phyloP scores from a whole-genome alignment of 2,797 vertebrate genomes.

The Spheniscus humboldti region DNA sequence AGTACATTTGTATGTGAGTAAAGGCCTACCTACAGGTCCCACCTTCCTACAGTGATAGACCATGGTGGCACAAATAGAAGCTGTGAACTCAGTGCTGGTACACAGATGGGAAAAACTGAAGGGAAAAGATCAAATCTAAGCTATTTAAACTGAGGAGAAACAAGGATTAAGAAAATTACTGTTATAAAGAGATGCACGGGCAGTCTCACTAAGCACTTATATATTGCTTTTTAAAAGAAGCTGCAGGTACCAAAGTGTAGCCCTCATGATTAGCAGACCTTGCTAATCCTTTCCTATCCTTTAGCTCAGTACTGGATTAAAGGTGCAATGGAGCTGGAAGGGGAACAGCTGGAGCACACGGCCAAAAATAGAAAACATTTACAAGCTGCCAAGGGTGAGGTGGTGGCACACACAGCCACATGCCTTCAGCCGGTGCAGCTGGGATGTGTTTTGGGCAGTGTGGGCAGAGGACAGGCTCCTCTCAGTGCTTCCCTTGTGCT shows the following conservation, averaged over 20 bases:
- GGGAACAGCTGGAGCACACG: not conserved
- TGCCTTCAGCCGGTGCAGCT: not conserved
- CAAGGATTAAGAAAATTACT: not conserved
- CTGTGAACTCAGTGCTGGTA: not conserved
- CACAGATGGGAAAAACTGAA: not conserved
- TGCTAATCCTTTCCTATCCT: not conserved
- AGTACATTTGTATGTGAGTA: not conserved
- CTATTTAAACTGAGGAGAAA: not conserved
- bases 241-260: not conserved
- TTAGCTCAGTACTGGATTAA: not conserved
- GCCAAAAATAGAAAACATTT: not conserved
- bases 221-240: not conserved
- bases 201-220: not conserved
- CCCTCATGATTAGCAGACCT: not conserved
- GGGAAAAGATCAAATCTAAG: not conserved
- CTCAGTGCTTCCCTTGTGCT: not conserved
- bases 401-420: not conserved
- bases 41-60: not conserved
- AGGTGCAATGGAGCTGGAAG: not conserved
- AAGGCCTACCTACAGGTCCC: not conserved
- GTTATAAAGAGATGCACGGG: not conserved
- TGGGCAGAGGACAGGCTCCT: not conserved
- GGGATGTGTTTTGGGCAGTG: not conserved
- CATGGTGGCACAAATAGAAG: not conserved
- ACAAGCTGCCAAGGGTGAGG: not conserved